Evolutionary conservation across 2,113 vertebrate genomes (phyloP).

Genomic region (Epinephelus moara): DNA sequence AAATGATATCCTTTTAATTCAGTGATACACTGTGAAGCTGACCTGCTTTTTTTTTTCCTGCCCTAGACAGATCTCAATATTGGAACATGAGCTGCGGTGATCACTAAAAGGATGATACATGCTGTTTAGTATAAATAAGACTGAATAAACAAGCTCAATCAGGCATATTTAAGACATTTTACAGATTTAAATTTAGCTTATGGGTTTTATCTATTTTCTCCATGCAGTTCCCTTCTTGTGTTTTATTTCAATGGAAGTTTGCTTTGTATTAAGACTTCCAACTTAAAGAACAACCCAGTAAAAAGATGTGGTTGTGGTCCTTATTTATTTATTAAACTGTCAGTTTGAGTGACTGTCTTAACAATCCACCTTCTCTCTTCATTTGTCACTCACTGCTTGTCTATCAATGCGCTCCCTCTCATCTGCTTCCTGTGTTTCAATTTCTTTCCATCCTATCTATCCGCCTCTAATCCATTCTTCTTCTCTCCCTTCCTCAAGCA

Average conservation of each 20-base stretch:
- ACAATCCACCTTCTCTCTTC: background rate
- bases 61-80: background rate
- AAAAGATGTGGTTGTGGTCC: background rate
- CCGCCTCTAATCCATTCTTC: background rate
- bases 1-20: background rate
- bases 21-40: background rate
- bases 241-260: background rate
- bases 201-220: background rate
- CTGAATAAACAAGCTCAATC: background rate
- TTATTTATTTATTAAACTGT: slow-evolving; percentile 12
- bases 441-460: slow-evolving; percentile 9
- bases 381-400: slow-evolving; percentile 37
- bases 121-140: background rate
- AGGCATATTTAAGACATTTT: background rate
- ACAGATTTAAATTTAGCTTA: background rate
- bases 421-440: slow-evolving; percentile 7
- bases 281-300: background rate
- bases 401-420: background rate
- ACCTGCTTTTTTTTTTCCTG: background rate
- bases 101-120: background rate
- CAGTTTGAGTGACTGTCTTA: slow-evolving; percentile 20
- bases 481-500: background rate
- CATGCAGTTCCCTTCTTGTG: background rate
- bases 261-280: background rate
- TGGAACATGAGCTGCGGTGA: background rate